These are phyloP conservation scores for Diprion similis DNA, from an alignment of 1,140 invertebrate species.

Conservation along the genomic window DNA sequence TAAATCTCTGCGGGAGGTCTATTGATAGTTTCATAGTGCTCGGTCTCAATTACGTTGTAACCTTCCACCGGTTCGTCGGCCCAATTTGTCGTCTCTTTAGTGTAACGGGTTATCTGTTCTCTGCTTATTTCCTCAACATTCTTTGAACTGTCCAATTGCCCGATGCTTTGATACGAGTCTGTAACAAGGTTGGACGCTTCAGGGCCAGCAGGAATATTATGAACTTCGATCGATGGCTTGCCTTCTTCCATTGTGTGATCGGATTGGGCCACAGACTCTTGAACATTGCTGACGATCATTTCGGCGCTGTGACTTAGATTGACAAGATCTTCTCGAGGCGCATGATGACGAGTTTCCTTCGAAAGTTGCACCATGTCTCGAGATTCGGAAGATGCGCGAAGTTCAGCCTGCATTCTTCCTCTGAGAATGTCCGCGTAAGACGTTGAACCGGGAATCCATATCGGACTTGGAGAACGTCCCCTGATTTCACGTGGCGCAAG, in stretches of 20 bases:
- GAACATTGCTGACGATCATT: conserved; percentile 14
- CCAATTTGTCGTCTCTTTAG: conserved; percentile 29
- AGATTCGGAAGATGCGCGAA: conserved; percentile 32
- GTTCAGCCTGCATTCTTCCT: conserved; percentile 55
- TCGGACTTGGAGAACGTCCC: conserved; percentile 71
- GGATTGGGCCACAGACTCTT: conserved; percentile 35
- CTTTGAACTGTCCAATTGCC: neutral
- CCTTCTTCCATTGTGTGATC: conserved; percentile 24
- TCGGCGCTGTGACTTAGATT: neutral
- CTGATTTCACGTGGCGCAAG: conserved; percentile 46
- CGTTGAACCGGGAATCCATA: conserved; percentile 75
- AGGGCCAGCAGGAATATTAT: neutral
- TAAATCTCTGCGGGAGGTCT: conserved; percentile 43
- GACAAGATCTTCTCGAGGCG: neutral
- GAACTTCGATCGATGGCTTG: neutral
- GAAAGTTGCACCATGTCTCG: conserved; percentile 20
- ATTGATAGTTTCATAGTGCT: conserved; percentile 24
- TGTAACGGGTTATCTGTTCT: neutral
- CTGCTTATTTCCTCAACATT: neutral
- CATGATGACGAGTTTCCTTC: neutral
- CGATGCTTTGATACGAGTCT: neutral
- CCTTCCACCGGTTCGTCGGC: conserved; percentile 33
- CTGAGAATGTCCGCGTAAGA: conserved; percentile 80
- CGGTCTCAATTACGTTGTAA: conserved; percentile 30
- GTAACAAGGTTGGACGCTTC: neutral